A percentile compares a stretch with the other conserved stretches of the same genome.
These are phyloP conservation scores for Drosophila niveifrons DNA, from an alignment of 2,888 invertebrate genomes.

Conservation along the genomic window DNA sequence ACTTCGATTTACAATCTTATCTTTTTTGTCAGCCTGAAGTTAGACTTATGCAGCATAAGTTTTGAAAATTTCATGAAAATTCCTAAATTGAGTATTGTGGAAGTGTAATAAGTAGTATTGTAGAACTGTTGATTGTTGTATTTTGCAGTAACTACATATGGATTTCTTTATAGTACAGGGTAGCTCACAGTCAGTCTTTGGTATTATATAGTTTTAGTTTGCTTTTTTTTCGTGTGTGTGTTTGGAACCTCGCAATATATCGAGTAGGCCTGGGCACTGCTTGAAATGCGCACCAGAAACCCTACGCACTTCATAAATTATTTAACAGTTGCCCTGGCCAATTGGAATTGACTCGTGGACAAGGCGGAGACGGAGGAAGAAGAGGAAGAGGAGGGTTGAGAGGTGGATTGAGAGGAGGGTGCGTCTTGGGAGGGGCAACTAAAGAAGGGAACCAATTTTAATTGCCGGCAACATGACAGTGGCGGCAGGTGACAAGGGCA, in stretches of 20 bases:
- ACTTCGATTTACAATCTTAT: too few relatives aligned
- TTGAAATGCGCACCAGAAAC: conserved; percentile 72
- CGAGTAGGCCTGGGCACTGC: conserved; percentile 32
- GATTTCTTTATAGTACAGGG: conserved; percentile 2
- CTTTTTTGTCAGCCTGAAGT: too few relatives aligned
- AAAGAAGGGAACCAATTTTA: conserved; percentile 69
- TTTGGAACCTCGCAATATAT: conserved; percentile 15
- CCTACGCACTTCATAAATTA: conserved; percentile 79
- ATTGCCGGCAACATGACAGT: conserved; percentile 59
- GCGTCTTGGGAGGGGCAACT: background rate
- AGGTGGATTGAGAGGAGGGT: too few relatives aligned
- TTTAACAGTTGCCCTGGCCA: conserved; percentile 67
- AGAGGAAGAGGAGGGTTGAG: too few relatives aligned
- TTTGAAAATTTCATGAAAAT: too few relatives aligned
- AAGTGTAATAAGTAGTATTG: too few relatives aligned
- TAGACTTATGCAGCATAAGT: too few relatives aligned
- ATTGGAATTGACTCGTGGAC: conserved; percentile 36
- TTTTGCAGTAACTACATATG: background rate
- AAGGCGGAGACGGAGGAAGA: too few relatives aligned
- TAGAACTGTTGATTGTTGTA: too few relatives aligned
- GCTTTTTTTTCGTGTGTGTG: too few relatives aligned
- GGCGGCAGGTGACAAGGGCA: conserved; percentile 12
- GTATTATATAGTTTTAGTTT: background rate
- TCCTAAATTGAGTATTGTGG: too few relatives aligned
- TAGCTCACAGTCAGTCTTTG: background rate